phyloP scores from a whole-genome alignment of 2,797 vertebrate species.

The Denticeps clupeoides region DNA sequence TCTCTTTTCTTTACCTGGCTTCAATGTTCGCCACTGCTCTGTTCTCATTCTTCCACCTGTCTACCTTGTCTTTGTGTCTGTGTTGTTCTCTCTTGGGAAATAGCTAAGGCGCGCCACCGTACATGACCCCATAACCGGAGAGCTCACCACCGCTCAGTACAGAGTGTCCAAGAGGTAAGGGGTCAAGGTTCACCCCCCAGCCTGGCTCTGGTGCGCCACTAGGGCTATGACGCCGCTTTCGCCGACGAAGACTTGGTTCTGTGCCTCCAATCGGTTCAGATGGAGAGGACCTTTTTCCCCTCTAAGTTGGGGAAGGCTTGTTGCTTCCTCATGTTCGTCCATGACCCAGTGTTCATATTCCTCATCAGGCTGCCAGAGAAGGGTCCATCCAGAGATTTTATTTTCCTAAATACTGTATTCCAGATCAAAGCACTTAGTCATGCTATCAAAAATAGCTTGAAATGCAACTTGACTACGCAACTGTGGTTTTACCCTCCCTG shows the following conservation, averaged over 20 bases:
- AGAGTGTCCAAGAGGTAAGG: conserved; percentile 99
- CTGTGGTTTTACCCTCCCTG: conserved; percentile 39
- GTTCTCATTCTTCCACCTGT: conserved; percentile 45
- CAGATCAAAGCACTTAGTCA: no score
- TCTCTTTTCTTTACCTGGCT: conserved; percentile 22
- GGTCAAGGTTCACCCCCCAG: conserved; percentile 27
- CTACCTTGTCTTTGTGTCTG: conserved; percentile 21
- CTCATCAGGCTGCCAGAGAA: no score
- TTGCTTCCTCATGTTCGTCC: no score
- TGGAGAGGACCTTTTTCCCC: no score
- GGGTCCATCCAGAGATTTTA: no score
- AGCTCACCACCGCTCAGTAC: conserved; percentile 92
- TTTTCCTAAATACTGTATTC: no score
- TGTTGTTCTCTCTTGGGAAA: conserved; percentile 46
- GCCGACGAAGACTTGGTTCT: no score
- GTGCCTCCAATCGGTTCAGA: no score
- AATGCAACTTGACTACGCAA: conserved; percentile 13
- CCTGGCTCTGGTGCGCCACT: background rate
- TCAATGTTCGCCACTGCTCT: conserved; percentile 60
- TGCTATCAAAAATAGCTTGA: no score
- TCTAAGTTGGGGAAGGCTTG: no score
- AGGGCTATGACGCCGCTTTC: background rate
- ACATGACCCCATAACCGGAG: conserved; percentile 93
- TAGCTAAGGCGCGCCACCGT: conserved; percentile 97
- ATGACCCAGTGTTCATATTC: no score